Evolutionary conservation across 2,113 vertebrate genomes (phyloP).

Genomic region (Oophaga pumilio): DNA sequence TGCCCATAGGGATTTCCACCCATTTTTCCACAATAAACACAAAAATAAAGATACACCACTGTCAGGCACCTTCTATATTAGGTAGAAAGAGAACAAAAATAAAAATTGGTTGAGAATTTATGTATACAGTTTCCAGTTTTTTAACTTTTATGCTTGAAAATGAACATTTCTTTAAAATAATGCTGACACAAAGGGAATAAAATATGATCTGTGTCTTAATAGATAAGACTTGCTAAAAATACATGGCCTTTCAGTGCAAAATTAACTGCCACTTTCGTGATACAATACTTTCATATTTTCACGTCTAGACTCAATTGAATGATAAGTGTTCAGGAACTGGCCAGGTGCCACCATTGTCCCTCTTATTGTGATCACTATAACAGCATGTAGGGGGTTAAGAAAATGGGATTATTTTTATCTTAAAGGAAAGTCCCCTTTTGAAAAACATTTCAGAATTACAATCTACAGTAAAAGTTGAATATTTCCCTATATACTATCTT

Average conservation of each 20-base stretch:
- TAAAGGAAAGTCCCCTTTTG: not conserved
- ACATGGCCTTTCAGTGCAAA: slow-evolving; percentile 36
- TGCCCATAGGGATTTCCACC: not conserved
- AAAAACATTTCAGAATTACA: not conserved
- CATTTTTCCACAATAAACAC: not conserved
- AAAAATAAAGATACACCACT: too few species aligned
- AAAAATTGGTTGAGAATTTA: not conserved
- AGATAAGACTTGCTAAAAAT: slow-evolving; percentile 36
- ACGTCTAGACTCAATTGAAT: slow-evolving; percentile 38
- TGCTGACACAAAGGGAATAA: not conserved
- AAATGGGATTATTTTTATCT: not conserved
- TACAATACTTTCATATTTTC: slow-evolving; percentile 34
- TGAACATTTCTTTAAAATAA: not conserved
- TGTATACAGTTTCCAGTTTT: not conserved
- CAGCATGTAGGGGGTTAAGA: slow-evolving; percentile 1
- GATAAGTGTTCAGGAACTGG: slow-evolving; percentile 41
- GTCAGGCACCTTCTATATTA: too few species aligned
- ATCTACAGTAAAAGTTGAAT: not conserved
- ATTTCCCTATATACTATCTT: not conserved
- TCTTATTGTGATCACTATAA: slow-evolving; percentile 13
- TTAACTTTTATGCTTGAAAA: not conserved
- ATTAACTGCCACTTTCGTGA: slow-evolving; percentile 5
- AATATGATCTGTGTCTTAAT: not conserved
- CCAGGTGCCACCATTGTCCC: slow-evolving; percentile 47
- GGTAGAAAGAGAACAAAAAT: not conserved